These are phyloP conservation scores for Sphaerophoria taeniata DNA, from an alignment of 2,888 invertebrate genomes.

Conservation along the genomic window DNA sequence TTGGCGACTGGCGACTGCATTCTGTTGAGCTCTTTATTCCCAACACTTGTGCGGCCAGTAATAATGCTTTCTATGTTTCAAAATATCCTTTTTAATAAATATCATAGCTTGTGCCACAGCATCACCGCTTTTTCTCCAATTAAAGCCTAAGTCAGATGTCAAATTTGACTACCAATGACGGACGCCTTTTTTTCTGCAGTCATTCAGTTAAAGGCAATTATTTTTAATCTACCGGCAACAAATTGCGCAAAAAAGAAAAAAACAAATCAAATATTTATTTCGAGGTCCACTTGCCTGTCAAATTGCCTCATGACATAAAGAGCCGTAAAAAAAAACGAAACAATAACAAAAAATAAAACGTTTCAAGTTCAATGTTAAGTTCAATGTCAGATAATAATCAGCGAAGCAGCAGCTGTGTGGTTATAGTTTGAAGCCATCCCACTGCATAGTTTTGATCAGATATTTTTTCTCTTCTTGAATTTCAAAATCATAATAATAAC, in stretches of 20 bases:
- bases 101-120: too few species aligned
- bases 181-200: too few species aligned
- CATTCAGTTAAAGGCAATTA: constrained; percentile 48
- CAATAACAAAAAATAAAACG: constrained; percentile 57
- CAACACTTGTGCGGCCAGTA: too few species aligned
- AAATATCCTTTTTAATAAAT: too few species aligned
- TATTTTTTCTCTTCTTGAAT: constrained; percentile 5
- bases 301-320: constrained; percentile 61
- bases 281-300: constrained; percentile 59
- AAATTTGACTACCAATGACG: too few species aligned
- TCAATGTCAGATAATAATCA: constrained; percentile 68
- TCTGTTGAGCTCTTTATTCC: too few species aligned
- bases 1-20: too few species aligned
- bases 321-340: constrained; percentile 20
- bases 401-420: constrained; percentile 51
- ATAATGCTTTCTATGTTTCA: too few species aligned
- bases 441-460: constrained; percentile 43
- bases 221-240: constrained; percentile 62
- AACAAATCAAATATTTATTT: constrained; percentile 51
- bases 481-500: constrained; percentile 12
- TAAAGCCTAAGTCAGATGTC: too few species aligned
- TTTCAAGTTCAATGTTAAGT: constrained; percentile 74
- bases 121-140: too few species aligned
- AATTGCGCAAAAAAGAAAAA: constrained; percentile 41
- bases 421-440: constrained; percentile 22